Percentiles rank a stretch among this genome's conserved stretches.
These are phyloP conservation scores for Phylloscopus trochilus DNA, from an alignment of 2,113 vertebrate genomes.

Conservation along the genomic window DNA sequence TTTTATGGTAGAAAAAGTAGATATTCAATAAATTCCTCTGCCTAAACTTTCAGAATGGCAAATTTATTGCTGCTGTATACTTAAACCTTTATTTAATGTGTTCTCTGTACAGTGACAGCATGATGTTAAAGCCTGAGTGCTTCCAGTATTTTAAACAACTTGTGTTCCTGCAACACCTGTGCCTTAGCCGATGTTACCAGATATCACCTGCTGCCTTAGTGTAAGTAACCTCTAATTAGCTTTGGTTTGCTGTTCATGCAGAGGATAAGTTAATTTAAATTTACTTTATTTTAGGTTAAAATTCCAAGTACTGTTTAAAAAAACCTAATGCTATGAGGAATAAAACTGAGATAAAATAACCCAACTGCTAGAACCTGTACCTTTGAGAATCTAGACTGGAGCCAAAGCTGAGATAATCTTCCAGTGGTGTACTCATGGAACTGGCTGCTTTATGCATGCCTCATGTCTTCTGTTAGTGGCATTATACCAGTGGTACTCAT, in stretches of 20 bases:
- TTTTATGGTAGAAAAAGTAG: background rate
- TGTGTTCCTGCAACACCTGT: constrained; percentile 78
- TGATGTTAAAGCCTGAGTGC: constrained; percentile 84
- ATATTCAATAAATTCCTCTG: background rate
- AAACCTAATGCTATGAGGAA: background rate
- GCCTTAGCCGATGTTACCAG: constrained; percentile 92
- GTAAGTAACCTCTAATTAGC: constrained; percentile 62
- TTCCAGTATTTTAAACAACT: constrained; percentile 82
- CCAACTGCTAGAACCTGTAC: background rate
- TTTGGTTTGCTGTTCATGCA: background rate
- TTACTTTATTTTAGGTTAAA: background rate
- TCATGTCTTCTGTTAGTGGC: background rate
- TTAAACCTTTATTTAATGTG: background rate
- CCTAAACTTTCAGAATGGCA: background rate
- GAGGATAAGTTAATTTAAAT: background rate
- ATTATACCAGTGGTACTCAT: background rate
- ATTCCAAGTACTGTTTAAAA: background rate
- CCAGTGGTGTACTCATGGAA: background rate
- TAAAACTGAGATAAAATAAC: background rate
- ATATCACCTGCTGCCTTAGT: constrained; percentile 84
- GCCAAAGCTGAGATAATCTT: background rate
- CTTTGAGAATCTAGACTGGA: background rate
- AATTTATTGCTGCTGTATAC: background rate
- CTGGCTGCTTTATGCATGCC: background rate
- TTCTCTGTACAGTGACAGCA: constrained; percentile 83